Conservation (phyloP, 2,113 vertebrate species). For the Perccottus glenii region DNA sequence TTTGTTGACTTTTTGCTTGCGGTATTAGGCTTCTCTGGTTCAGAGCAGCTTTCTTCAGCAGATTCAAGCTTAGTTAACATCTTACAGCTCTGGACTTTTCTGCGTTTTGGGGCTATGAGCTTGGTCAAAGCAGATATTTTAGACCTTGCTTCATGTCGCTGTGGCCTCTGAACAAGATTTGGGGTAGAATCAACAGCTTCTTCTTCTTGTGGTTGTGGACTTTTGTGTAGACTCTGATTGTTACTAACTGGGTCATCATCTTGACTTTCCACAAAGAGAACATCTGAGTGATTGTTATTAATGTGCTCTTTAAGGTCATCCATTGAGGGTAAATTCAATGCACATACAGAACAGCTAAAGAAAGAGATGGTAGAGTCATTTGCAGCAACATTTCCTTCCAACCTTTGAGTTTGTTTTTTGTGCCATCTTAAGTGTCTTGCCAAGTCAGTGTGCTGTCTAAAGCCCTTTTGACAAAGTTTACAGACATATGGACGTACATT, state of each 20-base stretch:
- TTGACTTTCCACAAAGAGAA: not conserved
- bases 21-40: not conserved
- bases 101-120: conserved; percentile 57
- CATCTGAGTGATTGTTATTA: conserved; percentile 28
- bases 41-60: not conserved
- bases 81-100: not conserved
- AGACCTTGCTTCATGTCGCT: conserved; percentile 48
- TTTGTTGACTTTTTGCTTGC: conserved; percentile 5
- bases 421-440: conserved; percentile 60
- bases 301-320: conserved; percentile 57
- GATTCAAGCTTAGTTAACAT: not conserved
- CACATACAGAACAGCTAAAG: conserved; percentile 54
- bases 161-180: conserved; percentile 45
- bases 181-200: not conserved
- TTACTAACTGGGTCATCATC: not conserved
- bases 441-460: conserved; percentile 64
- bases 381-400: not conserved
- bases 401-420: conserved; percentile 5
- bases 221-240: conserved; percentile 26
- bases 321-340: conserved; percentile 30
- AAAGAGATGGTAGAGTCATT: not conserved
- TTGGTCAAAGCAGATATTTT: conserved; percentile 63
- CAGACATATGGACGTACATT: conserved; percentile 66
- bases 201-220: not conserved
- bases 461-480: conserved; percentile 62